phyloP scores from a whole-genome alignment of 2,797 vertebrate species.

The Ispidina lecontei region DNA sequence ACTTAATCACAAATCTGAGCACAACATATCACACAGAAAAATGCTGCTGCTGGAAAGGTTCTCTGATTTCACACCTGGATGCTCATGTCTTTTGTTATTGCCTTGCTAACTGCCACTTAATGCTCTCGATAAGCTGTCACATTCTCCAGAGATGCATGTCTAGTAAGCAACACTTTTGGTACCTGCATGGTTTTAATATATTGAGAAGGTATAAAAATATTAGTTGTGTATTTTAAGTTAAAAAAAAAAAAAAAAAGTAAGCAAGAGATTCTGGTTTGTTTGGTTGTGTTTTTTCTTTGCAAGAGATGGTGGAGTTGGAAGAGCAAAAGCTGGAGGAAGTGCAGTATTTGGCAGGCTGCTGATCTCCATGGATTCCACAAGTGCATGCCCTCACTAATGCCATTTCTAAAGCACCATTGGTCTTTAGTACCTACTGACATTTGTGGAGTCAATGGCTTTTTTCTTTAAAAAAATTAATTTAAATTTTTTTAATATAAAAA shows the following conservation, averaged over 20 bases:
- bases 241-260: background rate
- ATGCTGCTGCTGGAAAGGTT: background rate
- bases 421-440: background rate
- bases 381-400: background rate
- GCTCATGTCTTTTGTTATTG: background rate
- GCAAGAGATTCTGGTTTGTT: background rate
- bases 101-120: constrained; percentile 8
- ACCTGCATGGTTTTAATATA: background rate
- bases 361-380: background rate
- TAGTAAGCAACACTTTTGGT: background rate
- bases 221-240: background rate
- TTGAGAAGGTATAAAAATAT: background rate
- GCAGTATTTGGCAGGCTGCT: background rate
- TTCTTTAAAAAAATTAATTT: background rate
- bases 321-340: background rate
- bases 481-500: too few relatives aligned
- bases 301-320: background rate
- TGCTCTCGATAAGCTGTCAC: background rate
- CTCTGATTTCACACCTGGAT: constrained; percentile 21
- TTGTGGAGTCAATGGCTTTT: background rate
- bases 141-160: background rate
- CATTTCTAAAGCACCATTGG: background rate
- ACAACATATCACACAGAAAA: background rate
- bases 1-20: background rate
- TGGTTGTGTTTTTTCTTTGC: background rate